Evolutionary conservation across 2,888 invertebrate species (phyloP).

Genomic region (Nephrotoma appendiculata): DNA sequence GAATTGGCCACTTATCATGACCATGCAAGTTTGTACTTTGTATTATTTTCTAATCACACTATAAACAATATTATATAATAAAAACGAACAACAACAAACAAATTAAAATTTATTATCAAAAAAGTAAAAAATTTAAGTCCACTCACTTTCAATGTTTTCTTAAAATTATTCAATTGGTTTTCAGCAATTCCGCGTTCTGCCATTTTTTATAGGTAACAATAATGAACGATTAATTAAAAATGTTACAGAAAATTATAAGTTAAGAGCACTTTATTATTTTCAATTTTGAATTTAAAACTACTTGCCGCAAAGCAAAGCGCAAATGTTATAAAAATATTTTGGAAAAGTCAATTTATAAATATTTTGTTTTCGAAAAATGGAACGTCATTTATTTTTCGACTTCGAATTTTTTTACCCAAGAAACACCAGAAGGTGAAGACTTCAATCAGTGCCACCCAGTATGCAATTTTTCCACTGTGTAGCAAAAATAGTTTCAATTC

Average conservation of each 20-base stretch:
- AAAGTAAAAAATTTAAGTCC: background rate
- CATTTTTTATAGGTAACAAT: slow-evolving; percentile 21
- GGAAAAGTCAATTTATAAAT: background rate
- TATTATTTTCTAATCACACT: background rate
- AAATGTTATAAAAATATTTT: background rate
- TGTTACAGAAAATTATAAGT: no score
- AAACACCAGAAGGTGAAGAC: background rate
- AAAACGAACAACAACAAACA: background rate
- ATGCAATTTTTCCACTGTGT: no score
- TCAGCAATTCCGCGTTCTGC: slow-evolving; percentile 43
- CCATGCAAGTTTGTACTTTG: background rate
- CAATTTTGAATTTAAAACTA: background rate
- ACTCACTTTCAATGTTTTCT: slow-evolving; percentile 43
- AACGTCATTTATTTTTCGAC: background rate
- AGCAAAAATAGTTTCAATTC: no score
- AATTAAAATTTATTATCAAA: background rate
- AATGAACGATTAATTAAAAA: no score
- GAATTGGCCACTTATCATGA: background rate
- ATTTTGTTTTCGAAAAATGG: background rate
- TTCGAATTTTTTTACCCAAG: background rate
- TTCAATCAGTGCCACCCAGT: no score
- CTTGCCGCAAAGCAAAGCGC: background rate
- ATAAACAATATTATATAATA: background rate
- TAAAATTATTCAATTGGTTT: slow-evolving; percentile 47
- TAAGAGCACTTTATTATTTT: background rate